Conservation (phyloP, 2,888 invertebrate species). For the Didymodactylos carnosus region DNA sequence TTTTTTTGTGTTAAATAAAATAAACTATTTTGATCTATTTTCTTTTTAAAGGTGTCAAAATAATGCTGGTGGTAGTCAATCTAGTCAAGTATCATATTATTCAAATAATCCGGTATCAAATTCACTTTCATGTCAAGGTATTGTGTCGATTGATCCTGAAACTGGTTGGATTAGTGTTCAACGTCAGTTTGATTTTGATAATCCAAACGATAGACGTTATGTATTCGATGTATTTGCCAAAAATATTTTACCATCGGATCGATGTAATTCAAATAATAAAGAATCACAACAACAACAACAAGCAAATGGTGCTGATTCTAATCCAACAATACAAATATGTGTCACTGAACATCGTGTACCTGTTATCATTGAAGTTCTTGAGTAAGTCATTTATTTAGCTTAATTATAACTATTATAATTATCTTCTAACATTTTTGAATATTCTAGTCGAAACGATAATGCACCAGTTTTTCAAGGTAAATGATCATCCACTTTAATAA, state of each 20-base stretch:
- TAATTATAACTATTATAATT: too few relatives aligned
- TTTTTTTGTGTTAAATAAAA: too few relatives aligned
- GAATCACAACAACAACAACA: neutral
- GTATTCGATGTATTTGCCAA: neutral
- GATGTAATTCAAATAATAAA: neutral
- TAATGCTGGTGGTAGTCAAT: too few relatives aligned
- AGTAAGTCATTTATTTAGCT: too few relatives aligned
- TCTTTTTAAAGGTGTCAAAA: too few relatives aligned
- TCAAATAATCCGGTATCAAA: neutral
- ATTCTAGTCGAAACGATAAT: neutral
- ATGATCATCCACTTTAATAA: too few relatives aligned
- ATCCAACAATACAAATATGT: neutral
- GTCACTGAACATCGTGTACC: neutral
- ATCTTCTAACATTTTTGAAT: too few relatives aligned
- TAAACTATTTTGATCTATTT: too few relatives aligned
- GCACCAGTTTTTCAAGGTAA: too few relatives aligned
- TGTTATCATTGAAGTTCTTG: neutral
- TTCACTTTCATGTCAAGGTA: neutral
- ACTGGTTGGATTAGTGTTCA: constrained; percentile 53
- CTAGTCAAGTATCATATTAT: too few relatives aligned
- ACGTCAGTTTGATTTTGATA: constrained; percentile 76
- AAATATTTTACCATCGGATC: neutral
- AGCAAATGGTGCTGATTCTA: neutral
- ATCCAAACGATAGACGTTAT: constrained; percentile 63
- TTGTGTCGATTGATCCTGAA: neutral